Base-by-base conservation (phyloP, 2,113 vertebrate species). In the Nannospalax galili region DNA sequence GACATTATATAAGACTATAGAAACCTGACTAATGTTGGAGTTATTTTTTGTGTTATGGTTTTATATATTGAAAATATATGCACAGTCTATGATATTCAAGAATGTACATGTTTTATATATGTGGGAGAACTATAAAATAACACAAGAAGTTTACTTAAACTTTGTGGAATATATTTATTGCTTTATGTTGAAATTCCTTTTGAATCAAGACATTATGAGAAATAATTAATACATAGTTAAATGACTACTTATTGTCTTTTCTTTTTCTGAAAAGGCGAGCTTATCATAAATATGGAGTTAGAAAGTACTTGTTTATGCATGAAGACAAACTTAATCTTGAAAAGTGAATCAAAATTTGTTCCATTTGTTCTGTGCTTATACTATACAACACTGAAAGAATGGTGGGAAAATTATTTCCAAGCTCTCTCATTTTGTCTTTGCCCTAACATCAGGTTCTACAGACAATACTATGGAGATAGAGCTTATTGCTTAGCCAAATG, bases 141-240 rank as follows among this genome's bases (percentile, higher is more conserved):
- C 64, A 60, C 87, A 28, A 74, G 52, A 91, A 81, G 26, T 8
- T 82, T 72, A 42, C 3, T 92, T 80, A 91, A 62, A 12, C 20
- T 85, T 12, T 91, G 93, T 64, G 45, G 48, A 93, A 37, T 80
- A n/a, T 82, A 90, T 80, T 10, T 87, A 70, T 56, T 84, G 12
- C n/a, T 67, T 79, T 48, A 67, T 90, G 10, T 24, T 40, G 48
- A 94, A 92, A 64, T 90, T 69, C 32, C 48, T 11, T 87, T 45
- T 72, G 45, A 93, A 70, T 67, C 5, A 4, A 93, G 16, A 42
- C 20, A 26, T 45, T 48, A 79, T 74, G 16, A 72, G 48, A 74
- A 85, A 52, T 0, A 52, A 10, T 82, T 77, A 28, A 82, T 88
- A 88, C 65, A 82, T 74, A 84, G 16, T 56, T 88, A 75, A 95